These are phyloP conservation scores for Mycogona germanica DNA, from an alignment of 2,888 invertebrate species.

Conservation along the genomic window DNA sequence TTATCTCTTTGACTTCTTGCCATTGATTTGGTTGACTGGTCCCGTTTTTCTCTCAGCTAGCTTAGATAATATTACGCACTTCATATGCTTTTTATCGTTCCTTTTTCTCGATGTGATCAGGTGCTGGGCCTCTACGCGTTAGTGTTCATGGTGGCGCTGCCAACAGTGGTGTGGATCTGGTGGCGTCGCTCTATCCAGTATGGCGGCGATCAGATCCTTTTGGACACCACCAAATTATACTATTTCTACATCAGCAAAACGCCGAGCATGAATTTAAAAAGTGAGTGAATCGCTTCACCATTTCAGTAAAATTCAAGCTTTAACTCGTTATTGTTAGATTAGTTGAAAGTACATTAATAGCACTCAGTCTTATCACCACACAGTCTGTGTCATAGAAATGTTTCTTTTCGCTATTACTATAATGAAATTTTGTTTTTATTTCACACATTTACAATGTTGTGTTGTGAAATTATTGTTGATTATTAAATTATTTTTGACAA, in stretches of 20 bases:
- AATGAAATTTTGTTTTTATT: too few species aligned
- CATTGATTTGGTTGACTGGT: too few species aligned
- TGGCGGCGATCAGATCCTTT: constrained; percentile 86
- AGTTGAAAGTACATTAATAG: too few species aligned
- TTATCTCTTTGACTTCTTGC: too few species aligned
- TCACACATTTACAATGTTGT: too few species aligned
- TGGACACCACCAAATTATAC: constrained; percentile 95
- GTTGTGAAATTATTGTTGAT: too few species aligned
- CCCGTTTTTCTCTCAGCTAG: too few species aligned
- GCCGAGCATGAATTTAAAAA: constrained; percentile 85
- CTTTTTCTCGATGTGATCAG: constrained; percentile 22
- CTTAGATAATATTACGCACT: background rate
- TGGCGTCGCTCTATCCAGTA: constrained; percentile 98
- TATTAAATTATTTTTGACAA: background rate
- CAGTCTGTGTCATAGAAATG: too few species aligned
- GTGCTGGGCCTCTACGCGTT: constrained; percentile 83
- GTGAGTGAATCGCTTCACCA: constrained; percentile 35
- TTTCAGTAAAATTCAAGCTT: background rate
- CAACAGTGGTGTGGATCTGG: constrained; percentile 63
- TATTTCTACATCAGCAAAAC: constrained; percentile 93
- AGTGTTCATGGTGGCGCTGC: constrained; percentile 86
- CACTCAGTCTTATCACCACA: too few species aligned
- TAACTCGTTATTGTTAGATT: background rate
- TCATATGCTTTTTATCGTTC: background rate
- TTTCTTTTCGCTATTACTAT: too few species aligned